Conservation (phyloP, 2,888 invertebrate genomes). For the Metacarcinus magister region DNA sequence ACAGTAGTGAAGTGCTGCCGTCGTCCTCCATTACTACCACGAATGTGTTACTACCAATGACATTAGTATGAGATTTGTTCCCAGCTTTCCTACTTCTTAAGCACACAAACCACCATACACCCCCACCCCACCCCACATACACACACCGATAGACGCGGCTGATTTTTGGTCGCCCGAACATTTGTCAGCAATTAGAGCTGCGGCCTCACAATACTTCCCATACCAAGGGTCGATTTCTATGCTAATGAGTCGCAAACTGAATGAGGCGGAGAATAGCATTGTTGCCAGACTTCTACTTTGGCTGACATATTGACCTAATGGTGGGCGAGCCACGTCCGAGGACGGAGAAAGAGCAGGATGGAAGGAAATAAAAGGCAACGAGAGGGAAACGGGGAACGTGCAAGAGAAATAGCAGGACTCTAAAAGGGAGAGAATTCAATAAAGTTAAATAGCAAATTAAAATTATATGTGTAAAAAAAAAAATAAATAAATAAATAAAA, state of each 20-base stretch:
- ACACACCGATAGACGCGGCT: slow-evolving; percentile 7
- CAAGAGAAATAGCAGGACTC: neutral
- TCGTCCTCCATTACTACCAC: too few relatives aligned
- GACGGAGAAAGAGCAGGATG: neutral
- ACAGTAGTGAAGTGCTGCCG: too few relatives aligned
- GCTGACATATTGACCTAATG: slow-evolving; percentile 53
- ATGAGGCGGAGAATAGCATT: slow-evolving; percentile 46
- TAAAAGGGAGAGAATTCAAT: neutral
- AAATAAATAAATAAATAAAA: too few relatives aligned
- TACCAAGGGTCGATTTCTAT: slow-evolving; percentile 66
- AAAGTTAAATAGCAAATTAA: neutral
- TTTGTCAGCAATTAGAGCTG: slow-evolving; percentile 67
- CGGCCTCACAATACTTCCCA: slow-evolving; percentile 64
- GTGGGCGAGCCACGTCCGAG: neutral
- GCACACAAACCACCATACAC: neutral
- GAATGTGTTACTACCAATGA: too few relatives aligned
- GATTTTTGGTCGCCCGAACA: slow-evolving; percentile 61
- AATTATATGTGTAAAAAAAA: too few relatives aligned
- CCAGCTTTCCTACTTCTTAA: neutral
- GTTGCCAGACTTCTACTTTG: slow-evolving; percentile 53
- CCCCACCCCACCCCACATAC: neutral
- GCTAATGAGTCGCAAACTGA: slow-evolving; percentile 61
- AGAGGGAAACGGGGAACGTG: slow-evolving; percentile 50
- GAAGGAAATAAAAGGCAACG: neutral
- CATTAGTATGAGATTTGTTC: too few relatives aligned